phyloP scores from a whole-genome alignment of 2,888 invertebrate genomes.

The Trichopoda pennipes region DNA sequence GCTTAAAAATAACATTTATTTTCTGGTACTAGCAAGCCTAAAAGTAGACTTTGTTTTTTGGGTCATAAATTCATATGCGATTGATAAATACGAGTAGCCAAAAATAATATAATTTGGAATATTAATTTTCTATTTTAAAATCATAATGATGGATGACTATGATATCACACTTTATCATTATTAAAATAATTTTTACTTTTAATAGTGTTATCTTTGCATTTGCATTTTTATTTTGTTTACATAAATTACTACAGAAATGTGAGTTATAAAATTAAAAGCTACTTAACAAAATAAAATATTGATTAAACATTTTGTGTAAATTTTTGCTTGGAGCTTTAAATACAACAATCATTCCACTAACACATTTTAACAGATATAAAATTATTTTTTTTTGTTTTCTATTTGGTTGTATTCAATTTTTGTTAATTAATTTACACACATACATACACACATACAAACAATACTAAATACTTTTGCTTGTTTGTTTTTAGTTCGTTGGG shows the following conservation, averaged over 20 bases:
- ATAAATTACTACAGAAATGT: constrained; percentile 51
- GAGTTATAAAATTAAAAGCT: constrained; percentile 8
- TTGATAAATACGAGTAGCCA: no score
- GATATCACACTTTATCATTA: constrained; percentile 18
- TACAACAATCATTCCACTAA: constrained; percentile 63
- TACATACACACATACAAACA: constrained; percentile 43
- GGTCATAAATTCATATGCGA: no score
- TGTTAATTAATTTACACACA: constrained; percentile 23
- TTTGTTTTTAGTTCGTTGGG: constrained; percentile 8
- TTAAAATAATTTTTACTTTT: constrained; percentile 10
- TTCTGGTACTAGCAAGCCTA: constrained; percentile 26
- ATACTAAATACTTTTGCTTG: constrained; percentile 19
- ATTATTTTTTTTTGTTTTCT: constrained; percentile 39
- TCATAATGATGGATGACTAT: constrained; percentile 30
- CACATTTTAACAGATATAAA: constrained; percentile 41
- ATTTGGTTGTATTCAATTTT: constrained; percentile 49
- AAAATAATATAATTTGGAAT: no score
- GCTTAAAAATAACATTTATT: constrained; percentile 35
- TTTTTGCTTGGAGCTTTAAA: constrained; percentile 60
- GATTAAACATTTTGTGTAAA: constrained; percentile 28
- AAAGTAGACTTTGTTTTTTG: constrained; percentile 30
- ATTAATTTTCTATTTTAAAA: no score
- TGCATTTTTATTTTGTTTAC: constrained; percentile 2
- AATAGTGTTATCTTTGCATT: background rate
- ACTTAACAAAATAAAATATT: constrained; percentile 39